Evolutionary conservation across 1,140 invertebrate species (phyloP).

Genomic region (Zaprionus vittiger): DNA sequence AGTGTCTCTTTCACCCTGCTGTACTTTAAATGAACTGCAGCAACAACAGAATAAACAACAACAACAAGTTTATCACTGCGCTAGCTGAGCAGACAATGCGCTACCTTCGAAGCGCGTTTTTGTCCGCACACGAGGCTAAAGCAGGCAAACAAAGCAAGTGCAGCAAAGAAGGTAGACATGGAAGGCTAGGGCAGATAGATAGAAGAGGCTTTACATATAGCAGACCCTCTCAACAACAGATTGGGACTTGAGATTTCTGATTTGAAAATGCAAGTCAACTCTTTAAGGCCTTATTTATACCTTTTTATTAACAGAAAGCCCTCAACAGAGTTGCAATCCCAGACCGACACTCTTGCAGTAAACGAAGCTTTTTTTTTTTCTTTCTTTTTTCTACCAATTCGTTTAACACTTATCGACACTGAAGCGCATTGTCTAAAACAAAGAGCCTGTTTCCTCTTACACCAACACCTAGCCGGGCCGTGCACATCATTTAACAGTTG

Average conservation of each 20-base stretch:
- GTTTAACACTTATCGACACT: not conserved
- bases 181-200: not conserved
- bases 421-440: not conserved
- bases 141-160: not conserved
- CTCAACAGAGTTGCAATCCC: too few relatives aligned
- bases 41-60: constrained; percentile 4
- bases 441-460: not conserved
- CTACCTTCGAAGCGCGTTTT: not conserved
- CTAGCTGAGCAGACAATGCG: constrained; percentile 41
- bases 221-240: not conserved
- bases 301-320: too few relatives aligned
- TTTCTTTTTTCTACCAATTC: not conserved
- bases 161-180: not conserved
- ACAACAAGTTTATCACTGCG: constrained; percentile 3
- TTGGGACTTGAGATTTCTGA: not conserved
- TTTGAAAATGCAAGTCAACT: not conserved
- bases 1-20: constrained; percentile 6
- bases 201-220: too few relatives aligned
- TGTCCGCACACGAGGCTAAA: not conserved
- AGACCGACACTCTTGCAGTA: too few relatives aligned
- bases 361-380: not conserved
- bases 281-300: not conserved
- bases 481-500: constrained; percentile 19
- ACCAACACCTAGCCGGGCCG: not conserved
- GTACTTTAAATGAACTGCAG: constrained; percentile 38